These are phyloP conservation scores for Hyperopisus bebe DNA, from an alignment of 2,113 vertebrate genomes.

Conservation along the genomic window DNA sequence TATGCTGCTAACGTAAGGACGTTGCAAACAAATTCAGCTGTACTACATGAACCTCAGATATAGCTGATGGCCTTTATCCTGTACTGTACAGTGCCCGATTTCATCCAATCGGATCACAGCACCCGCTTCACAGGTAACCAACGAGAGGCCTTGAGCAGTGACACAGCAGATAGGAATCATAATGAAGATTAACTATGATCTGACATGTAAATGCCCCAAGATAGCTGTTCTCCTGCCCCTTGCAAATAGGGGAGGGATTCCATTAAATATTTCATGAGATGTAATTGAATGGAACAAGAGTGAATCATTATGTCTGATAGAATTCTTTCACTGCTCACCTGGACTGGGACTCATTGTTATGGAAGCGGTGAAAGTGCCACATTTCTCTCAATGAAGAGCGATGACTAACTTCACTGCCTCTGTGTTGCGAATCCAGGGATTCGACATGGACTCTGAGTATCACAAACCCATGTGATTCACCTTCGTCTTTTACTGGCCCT, in stretches of 20 bases:
- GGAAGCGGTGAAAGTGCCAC: neutral
- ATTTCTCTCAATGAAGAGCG: neutral
- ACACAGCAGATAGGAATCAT: neutral
- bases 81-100: neutral
- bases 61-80: neutral
- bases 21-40: neutral
- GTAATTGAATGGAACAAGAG: conserved; percentile 12
- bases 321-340: neutral
- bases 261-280: neutral
- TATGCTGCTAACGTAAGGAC: neutral
- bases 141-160: neutral
- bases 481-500: neutral
- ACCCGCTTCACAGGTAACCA: neutral
- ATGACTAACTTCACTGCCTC: neutral
- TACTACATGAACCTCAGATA: neutral
- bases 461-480: neutral
- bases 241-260: neutral
- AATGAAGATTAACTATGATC: neutral
- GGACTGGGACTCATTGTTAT: neutral
- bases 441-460: neutral
- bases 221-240: neutral
- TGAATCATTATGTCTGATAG: neutral
- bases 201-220: neutral
- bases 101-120: neutral
- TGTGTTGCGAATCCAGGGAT: neutral